These are phyloP conservation scores for Ceyx erithaca DNA, from an alignment of 2,797 vertebrate species.

Conservation along the genomic window DNA sequence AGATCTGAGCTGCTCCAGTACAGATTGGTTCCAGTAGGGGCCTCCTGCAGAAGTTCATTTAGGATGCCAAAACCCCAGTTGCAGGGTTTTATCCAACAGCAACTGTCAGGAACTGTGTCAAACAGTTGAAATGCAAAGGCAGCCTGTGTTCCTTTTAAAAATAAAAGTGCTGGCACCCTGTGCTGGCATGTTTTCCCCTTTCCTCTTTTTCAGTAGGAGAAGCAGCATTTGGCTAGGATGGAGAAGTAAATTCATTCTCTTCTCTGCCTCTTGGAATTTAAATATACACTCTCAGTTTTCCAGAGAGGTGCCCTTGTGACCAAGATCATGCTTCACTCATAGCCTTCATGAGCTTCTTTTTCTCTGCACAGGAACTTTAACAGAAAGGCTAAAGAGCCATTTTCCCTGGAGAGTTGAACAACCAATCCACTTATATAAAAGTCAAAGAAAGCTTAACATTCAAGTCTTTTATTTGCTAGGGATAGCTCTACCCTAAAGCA, in stretches of 20 bases:
- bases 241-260: not conserved
- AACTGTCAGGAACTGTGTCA: not conserved
- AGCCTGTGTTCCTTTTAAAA: not conserved
- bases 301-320: not conserved
- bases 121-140: not conserved
- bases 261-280: not conserved
- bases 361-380: not conserved
- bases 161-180: not conserved
- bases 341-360: not conserved
- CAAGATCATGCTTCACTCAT: not conserved
- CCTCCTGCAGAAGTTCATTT: not conserved
- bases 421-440: not conserved
- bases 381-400: not conserved
- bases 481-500: not conserved
- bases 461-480: not conserved
- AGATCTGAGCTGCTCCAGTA: not conserved
- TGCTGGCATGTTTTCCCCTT: not conserved
- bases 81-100: not conserved
- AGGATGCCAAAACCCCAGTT: not conserved
- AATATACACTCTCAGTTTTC: not conserved
- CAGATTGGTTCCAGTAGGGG: not conserved
- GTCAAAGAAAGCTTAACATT: not conserved
- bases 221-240: not conserved
- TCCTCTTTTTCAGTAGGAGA: not conserved
- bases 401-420: not conserved